These are phyloP conservation scores for Agelaius phoeniceus DNA, from an alignment of 2,113 vertebrate species.

Conservation along the genomic window DNA sequence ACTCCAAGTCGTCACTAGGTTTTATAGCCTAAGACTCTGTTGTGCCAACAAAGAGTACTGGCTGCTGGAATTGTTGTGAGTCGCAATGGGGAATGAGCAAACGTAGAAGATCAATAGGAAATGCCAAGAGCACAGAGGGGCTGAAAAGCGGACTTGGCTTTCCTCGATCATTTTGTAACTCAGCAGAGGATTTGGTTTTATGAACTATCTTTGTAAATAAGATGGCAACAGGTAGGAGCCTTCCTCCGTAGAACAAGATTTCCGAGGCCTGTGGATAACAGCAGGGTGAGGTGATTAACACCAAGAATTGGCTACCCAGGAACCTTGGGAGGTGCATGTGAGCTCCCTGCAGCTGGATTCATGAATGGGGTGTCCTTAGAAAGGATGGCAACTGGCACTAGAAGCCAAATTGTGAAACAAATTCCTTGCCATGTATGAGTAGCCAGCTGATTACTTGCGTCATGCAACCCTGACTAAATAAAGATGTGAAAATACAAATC, in stretches of 20 bases:
- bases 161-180: background rate
- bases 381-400: background rate
- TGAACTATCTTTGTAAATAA: background rate
- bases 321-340: background rate
- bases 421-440: background rate
- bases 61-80: background rate
- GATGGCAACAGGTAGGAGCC: background rate
- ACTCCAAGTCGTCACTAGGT: fast-evolving
- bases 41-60: background rate
- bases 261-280: fast-evolving
- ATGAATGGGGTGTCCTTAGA: background rate
- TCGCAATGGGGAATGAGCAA: background rate
- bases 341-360: background rate
- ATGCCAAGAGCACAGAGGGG: fast-evolving
- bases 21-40: background rate
- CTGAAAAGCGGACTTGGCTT: background rate
- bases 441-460: background rate
- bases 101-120: background rate
- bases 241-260: no score
- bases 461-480: background rate
- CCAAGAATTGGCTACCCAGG: background rate
- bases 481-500: background rate
- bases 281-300: background rate
- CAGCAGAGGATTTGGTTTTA: background rate
- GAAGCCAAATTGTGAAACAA: background rate